These are phyloP conservation scores for Colletes gigas DNA, from an alignment of 1,140 invertebrate genomes.

Conservation along the genomic window DNA sequence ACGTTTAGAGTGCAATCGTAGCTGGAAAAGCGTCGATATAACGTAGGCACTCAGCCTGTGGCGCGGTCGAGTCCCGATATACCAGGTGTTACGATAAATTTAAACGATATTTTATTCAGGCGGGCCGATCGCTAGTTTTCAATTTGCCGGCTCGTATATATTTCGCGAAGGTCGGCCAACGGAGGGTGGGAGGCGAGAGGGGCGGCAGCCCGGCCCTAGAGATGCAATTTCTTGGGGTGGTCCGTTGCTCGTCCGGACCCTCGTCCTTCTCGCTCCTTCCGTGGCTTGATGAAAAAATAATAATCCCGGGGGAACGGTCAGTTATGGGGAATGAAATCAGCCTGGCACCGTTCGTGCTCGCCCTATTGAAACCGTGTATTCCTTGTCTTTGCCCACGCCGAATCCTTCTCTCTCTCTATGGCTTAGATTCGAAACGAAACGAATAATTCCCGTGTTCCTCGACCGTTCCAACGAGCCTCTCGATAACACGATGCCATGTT, in stretches of 20 bases:
- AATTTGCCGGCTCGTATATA: conserved; percentile 81
- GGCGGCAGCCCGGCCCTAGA: conserved; percentile 53
- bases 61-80: conserved; percentile 72
- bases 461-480: not conserved
- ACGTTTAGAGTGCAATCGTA: conserved; percentile 59
- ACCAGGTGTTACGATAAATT: conserved; percentile 81
- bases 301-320: conserved; percentile 79
- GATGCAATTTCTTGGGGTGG: conserved; percentile 79
- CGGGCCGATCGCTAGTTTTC: conserved; percentile 80
- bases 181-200: conserved; percentile 48
- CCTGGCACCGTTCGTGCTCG: conserved; percentile 42
- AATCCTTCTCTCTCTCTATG: not conserved
- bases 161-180: conserved; percentile 70
- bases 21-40: conserved; percentile 55
- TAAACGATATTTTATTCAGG: conserved; percentile 81
- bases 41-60: conserved; percentile 61
- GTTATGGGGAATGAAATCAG: conserved; percentile 75
- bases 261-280: conserved; percentile 12
- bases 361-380: conserved; percentile 26
- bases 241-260: conserved; percentile 65
- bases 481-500: conserved; percentile 4
- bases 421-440: not conserved
- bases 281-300: conserved; percentile 80
- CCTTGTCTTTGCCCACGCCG: conserved; percentile 7
- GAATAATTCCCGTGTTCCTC: not conserved